phyloP scores from a whole-genome alignment of 2,888 invertebrate species.

The Danaus chrysippus region DNA sequence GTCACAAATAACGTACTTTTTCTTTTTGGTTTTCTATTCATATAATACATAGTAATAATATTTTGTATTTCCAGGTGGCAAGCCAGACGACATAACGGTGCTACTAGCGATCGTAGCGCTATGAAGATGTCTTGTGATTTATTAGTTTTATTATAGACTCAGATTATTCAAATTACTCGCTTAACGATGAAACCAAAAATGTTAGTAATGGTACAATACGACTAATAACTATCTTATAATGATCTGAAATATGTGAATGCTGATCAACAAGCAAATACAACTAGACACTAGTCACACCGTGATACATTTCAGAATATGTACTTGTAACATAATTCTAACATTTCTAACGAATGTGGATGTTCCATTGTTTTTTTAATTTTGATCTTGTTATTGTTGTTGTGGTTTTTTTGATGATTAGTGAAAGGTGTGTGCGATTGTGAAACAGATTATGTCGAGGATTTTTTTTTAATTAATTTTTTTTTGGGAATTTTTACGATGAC shows the following conservation, averaged over 20 bases:
- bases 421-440: neutral
- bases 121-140: conserved; percentile 76
- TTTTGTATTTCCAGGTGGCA: conserved; percentile 88
- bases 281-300: no score
- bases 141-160: conserved; percentile 48
- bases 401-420: conserved; percentile 3
- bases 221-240: no score
- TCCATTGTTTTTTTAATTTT: neutral
- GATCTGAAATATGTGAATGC: no score
- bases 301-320: no score
- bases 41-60: conserved; percentile 26
- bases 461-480: neutral
- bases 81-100: conserved; percentile 99
- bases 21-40: neutral
- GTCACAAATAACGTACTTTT: no score
- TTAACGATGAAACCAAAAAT: conserved; percentile 67
- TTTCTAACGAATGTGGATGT: neutral
- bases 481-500: conserved; percentile 2
- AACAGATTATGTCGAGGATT: conserved; percentile 3
- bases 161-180: conserved; percentile 48
- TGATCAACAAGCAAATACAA: no score
- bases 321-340: neutral
- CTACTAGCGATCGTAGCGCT: conserved; percentile 95
- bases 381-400: conserved; percentile 7
- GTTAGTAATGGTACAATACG: conserved; percentile 22